Base-by-base conservation (phyloP, 2,888 invertebrate species). In the Spisula subtruncata region DNA sequence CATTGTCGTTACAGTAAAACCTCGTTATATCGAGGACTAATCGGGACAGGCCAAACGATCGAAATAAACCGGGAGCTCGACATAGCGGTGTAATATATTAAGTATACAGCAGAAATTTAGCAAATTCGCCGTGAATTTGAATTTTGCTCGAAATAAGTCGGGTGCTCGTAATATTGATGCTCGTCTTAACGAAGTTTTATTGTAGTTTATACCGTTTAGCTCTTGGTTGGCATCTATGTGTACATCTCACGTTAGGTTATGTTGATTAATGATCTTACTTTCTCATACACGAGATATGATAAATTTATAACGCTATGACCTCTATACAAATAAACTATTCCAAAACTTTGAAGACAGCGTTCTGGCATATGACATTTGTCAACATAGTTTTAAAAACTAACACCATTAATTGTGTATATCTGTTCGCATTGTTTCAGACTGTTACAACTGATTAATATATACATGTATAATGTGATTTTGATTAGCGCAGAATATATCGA, bases 271-370 rank as follows among this genome's bases (percentile, higher is more conserved):
- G 60, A 25, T 66, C 25, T n/a, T 25, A 66, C 60, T n/a, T 25
- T 6, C 60, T 12, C 60, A 25, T 66, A 25, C 60, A 41, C n/a
- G 60, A 12, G n/a, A 66, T 6, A 66, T 66, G 25, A 66, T 66
- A 25, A 66, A 66, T 66, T 66, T 66, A 66, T 66, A 66, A 1
- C 60, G 25, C 60, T 66, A 5, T 66, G 60, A 66, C 60, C 60
- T 66, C n/a, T 66, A n/a, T 60, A n/a, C 60, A 8, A 2, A 60
- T 6, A n/a, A 60, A 60, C 6, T 51, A 66, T 66, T 66, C 60
- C 60, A 66, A 66, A 66, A n/a, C 25, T 66, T 4, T n/a, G n/a
- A 25, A n/a, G 60, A n/a, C 25, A 66, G 60, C 10, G 25, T 10
- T 25, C n/a, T 66, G 60, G 60, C 60, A 66, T 66, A 66, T 25